Conservation (phyloP, 2,113 vertebrate species). For the Silurus meridionalis region DNA sequence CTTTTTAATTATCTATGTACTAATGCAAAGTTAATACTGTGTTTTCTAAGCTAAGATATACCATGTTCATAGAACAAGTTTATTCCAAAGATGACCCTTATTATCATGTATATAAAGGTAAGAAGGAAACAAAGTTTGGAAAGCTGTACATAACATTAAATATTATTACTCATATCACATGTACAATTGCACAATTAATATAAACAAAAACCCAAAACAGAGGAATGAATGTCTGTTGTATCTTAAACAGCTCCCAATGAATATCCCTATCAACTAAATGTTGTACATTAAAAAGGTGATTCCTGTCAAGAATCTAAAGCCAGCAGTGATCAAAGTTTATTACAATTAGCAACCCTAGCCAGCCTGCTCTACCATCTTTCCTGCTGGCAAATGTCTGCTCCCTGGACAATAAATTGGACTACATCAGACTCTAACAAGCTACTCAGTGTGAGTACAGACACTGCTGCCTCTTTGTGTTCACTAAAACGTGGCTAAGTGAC, state of each 20-base stretch:
- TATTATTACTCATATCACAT: not conserved
- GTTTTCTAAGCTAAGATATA: conserved; percentile 50
- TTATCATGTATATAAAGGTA: conserved; percentile 66
- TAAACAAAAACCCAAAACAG: too few relatives aligned
- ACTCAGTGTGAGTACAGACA: too few relatives aligned
- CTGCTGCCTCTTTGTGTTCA: too few relatives aligned
- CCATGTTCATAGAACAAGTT: conserved; percentile 57
- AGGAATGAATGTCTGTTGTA: not conserved
- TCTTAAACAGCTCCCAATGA: conserved; percentile 47
- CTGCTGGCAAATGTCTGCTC: too few relatives aligned
- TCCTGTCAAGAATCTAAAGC: conserved; percentile 73
- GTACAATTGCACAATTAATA: not conserved
- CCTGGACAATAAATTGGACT: too few relatives aligned
- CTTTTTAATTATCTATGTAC: not conserved
- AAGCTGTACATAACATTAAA: not conserved
- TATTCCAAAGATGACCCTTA: conserved; percentile 58
- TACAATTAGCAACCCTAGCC: conserved; percentile 70
- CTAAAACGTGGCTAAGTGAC: too few relatives aligned
- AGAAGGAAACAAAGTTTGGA: conserved; percentile 11
- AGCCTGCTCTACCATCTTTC: too few relatives aligned
- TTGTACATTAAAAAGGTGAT: conserved; percentile 69
- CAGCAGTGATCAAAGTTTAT: conserved; percentile 76
- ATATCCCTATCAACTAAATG: conserved; percentile 29
- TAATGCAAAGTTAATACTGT: conserved; percentile 11
- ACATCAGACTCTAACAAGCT: too few relatives aligned